Percentiles rank a stretch among this genome's conserved stretches.
These are phyloP conservation scores for Aselliscus stoliczkanus DNA, from an alignment of 2,797 vertebrate species.

Conservation along the genomic window DNA sequence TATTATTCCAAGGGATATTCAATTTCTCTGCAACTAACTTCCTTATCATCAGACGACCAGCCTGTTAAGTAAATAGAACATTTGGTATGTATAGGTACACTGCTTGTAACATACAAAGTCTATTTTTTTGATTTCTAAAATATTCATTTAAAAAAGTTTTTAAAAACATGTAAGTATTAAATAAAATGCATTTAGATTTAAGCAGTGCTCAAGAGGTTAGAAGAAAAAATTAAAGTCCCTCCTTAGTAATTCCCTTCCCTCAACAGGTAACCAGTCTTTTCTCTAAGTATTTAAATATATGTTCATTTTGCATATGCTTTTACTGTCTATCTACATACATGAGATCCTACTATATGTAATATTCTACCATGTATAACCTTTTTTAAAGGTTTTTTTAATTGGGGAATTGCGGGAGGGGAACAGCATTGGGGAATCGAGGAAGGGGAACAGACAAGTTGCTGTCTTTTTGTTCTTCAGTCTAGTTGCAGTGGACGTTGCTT, in stretches of 20 bases:
- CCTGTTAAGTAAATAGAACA: slow-evolving; percentile 81
- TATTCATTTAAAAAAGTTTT: background rate
- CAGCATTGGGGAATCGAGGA: too few species aligned
- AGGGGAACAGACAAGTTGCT: too few species aligned
- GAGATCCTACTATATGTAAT: background rate
- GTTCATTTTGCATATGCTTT: background rate
- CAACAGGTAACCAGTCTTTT: background rate
- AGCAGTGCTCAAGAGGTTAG: background rate
- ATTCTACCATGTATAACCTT: background rate
- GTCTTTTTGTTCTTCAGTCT: too few species aligned
- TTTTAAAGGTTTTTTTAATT: too few species aligned
- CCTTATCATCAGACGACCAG: slow-evolving; percentile 93
- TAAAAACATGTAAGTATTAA: background rate
- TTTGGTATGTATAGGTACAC: background rate
- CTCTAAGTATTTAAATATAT: background rate
- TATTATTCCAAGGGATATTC: slow-evolving; percentile 91
- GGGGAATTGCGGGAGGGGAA: too few species aligned
- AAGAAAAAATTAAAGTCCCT: background rate
- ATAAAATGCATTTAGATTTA: background rate
- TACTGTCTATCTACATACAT: background rate
- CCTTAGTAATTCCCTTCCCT: background rate
- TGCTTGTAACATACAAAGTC: background rate
- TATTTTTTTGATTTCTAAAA: background rate
- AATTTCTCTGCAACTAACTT: slow-evolving; percentile 91
- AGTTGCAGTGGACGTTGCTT: too few species aligned